Evolutionary conservation across 2,797 vertebrate genomes (phyloP), one percentile per base, ranked within the genome.

Genomic region (Decapterus maruadsi): DNA sequence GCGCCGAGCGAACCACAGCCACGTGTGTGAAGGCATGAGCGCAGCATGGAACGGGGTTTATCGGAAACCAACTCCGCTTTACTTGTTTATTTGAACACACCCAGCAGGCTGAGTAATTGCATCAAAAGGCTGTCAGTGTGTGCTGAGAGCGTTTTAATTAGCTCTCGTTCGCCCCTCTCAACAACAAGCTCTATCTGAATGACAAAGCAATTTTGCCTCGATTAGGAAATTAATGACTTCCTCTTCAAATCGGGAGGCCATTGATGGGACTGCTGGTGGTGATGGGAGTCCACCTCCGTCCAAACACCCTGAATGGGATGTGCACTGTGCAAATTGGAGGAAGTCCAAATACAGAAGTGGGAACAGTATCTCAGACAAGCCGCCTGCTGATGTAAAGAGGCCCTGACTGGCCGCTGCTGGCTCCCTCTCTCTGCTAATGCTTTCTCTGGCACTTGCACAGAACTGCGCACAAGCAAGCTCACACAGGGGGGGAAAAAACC

Each of bases 61-160:
- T 75, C 83, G 61, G 78, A 75, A 78, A 87, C 80, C 87, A 73
- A 29, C 74, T 65, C 61, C 2, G 9, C 46, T 68, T 68, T 36
- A 29, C 82, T 81, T 85, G 68, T 86, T 90, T 87, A 87, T 91
- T 84, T 79, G 71, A 86, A 80, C 72, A 75, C 79, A 79, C 54
- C 53, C 84, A 72, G 81, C 72, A 64, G 66, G 68, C 69, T 75
- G 72, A 79, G 75, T 91, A 87, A 92, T 88, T 80, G 88, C 40
- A 2, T 81, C 62, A 89, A 80, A 90, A 54, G 75, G 64, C 75
- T 57, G 82, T 81, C 77, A n/a, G 59, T 84, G 88, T 87, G 78
- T 70, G 82, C 82, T 88, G 83, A 89, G 83, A 89, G 89, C 81
- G 81, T 93, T 91, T 92, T 91, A 94, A 95, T 94, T 92, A 92